Evolutionary conservation across 1,140 invertebrate genomes (phyloP), one percentile per base, ranked within the genome.

Genomic region (Mesaphorura yosii): DNA sequence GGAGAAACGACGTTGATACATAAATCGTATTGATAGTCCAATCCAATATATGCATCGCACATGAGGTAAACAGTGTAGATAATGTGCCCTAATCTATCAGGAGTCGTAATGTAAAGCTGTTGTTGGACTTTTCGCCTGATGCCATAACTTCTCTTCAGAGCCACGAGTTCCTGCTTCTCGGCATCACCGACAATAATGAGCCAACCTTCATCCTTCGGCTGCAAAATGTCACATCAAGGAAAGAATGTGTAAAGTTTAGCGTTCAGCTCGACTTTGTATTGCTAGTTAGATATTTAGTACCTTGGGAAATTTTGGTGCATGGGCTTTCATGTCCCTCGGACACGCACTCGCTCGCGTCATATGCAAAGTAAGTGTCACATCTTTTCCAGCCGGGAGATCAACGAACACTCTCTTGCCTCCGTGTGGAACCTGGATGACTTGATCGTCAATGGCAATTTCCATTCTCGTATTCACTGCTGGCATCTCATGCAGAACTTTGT

Each of bases 131-230:
- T 71, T 59, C 64, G 59, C 57, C 72, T 59, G 51, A 73, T 63
- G 63, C 74, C 64, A 0, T 72, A 69, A 1, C 83, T 68, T 55
- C 92, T 73, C 66, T 93, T 95, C 57, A 95, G 72, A n/a, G 89
- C 88, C 27, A 84, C 68, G n/a, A 98, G 70, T 65, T 95, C 87
- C 31, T 72, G 73, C 1, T 72, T 72, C 49, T 80, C 77, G 20
- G 79, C 66, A 48, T 80, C 76, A 10, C 90, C 92, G 1, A 98
- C 69, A 0, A 92, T 76, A 0, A 96, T 63, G 68, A 97, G 86
- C 93, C 93, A 98, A 41, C 88, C 87, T 69, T 97, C 92, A 61
- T 91, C 88, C 72, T 97, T 97, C 5, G 82, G 79, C 41, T 54
- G 48, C 12, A 44, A 31, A 23, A 48, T 19, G 6, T 51, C 25